phyloP scores from a whole-genome alignment of 2,113 vertebrate genomes.

The Prionailurus bengalensis region DNA sequence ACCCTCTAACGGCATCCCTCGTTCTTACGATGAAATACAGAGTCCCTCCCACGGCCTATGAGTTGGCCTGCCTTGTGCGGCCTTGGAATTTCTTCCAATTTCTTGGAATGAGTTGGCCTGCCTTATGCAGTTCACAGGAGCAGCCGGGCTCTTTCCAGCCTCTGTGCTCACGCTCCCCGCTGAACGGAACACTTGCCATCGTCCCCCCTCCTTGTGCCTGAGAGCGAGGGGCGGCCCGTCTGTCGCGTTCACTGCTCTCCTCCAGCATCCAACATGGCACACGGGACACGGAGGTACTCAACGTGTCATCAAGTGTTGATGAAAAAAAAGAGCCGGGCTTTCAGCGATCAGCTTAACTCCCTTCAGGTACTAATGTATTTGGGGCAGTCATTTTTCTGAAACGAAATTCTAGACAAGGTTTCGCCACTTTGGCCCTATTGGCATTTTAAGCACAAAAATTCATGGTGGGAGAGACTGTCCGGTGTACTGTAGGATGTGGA shows the following conservation, averaged over 20 bases:
- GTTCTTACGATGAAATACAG: fast-evolving
- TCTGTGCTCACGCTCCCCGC: not conserved
- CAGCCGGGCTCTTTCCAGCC: not conserved
- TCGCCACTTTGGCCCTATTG: not conserved
- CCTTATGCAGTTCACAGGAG: not conserved
- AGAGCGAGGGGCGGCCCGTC: not conserved
- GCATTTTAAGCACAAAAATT: not conserved
- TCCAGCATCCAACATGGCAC: not conserved
- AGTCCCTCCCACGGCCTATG: fast-evolving
- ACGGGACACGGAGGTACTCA: fast-evolving
- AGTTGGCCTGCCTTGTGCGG: not conserved
- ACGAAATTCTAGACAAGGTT: not conserved
- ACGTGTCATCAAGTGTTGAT: not conserved
- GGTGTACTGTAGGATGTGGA: not conserved
- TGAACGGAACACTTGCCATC: not conserved
- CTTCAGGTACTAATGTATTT: not conserved
- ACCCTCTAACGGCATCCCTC: not conserved
- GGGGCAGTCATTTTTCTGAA: not conserved
- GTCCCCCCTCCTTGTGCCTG: not conserved
- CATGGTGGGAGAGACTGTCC: not conserved
- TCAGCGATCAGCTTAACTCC: not conserved
- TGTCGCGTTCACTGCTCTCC: not conserved
- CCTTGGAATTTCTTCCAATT: not conserved
- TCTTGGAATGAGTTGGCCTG: fast-evolving
- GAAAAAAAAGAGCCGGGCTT: not conserved